These are phyloP conservation scores for Chymomyza fuscimana DNA, from an alignment of 2,888 invertebrate species.

Conservation along the genomic window DNA sequence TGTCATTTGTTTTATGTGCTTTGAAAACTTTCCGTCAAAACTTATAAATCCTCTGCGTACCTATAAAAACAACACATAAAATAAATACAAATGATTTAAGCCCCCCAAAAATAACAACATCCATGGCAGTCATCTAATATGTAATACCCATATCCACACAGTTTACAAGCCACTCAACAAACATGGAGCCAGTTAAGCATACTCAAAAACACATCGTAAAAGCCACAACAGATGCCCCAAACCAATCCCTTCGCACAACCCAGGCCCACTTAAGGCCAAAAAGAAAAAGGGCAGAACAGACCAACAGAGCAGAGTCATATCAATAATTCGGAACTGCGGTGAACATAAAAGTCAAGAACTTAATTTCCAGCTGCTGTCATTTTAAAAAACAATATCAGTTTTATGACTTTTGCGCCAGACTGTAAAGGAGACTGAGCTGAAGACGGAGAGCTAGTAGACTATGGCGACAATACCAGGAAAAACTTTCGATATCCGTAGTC, in stretches of 20 bases:
- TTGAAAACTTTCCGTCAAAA: not conserved
- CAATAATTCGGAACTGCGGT: conserved; percentile 69
- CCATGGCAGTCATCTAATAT: not conserved
- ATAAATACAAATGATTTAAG: not conserved
- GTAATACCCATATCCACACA: not conserved
- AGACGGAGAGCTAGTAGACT: not conserved
- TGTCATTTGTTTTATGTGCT: not conserved
- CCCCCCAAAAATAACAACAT: not conserved
- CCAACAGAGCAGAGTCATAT: conserved; percentile 51
- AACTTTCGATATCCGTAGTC: conserved; percentile 70
- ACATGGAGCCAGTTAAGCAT: not conserved
- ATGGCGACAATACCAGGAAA: conserved; percentile 40
- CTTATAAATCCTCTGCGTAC: not conserved
- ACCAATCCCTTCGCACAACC: not conserved
- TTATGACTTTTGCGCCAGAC: conserved; percentile 51
- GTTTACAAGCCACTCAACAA: not conserved
- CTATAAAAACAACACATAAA: not conserved
- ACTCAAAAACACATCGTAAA: conserved; percentile 8
- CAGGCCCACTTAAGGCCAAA: not conserved
- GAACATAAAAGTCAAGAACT: conserved; percentile 71
- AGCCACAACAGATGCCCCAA: conserved; percentile 2
- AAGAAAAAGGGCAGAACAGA: conserved; percentile 21
- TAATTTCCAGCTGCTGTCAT: conserved; percentile 70
- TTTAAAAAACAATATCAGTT: conserved; percentile 67
- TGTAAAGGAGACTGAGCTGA: not conserved